phyloP scores from a whole-genome alignment of 2,113 vertebrate genomes.

The Percopsis transmontana region DNA sequence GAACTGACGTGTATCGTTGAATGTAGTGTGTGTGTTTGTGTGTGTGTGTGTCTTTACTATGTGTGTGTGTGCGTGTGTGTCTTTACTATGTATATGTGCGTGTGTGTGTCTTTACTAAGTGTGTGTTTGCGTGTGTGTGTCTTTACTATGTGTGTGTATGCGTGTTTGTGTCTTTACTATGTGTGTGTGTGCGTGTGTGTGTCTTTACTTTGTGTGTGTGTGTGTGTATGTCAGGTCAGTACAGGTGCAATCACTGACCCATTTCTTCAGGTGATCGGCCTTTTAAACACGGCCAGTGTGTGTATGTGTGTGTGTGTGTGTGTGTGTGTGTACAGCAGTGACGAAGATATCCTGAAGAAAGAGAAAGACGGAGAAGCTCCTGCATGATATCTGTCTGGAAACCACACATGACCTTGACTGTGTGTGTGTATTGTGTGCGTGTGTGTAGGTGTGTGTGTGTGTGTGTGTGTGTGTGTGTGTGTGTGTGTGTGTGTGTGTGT shows the following conservation, averaged over 20 bases:
- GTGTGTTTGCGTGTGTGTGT: constrained; percentile 5
- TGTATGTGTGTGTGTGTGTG: neutral
- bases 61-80: constrained; percentile 1
- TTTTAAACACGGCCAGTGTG: constrained; percentile 21
- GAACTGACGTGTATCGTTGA: too few species aligned
- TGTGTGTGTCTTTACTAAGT: too few species aligned
- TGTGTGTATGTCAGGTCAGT: neutral
- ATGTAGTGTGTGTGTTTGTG: too few species aligned
- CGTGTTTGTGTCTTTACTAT: neutral
- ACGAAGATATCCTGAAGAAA: constrained; percentile 21
- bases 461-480: neutral
- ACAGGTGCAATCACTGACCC: constrained; percentile 52
- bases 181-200: neutral
- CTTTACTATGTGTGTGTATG: neutral
- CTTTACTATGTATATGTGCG: constrained; percentile 6
- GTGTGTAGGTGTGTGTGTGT: neutral
- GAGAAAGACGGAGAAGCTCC: neutral
- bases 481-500: neutral
- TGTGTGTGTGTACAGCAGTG: constrained; percentile 13
- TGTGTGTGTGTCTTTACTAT: too few species aligned
- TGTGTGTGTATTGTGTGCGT: neutral
- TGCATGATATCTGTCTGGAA: neutral
- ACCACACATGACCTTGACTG: neutral
- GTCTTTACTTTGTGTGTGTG: neutral
- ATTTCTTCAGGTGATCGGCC: constrained; percentile 29